Evolutionary conservation across 2,113 vertebrate genomes (phyloP), one percentile per base, ranked within the genome.

Genomic region (Halichoeres trimaculatus): DNA sequence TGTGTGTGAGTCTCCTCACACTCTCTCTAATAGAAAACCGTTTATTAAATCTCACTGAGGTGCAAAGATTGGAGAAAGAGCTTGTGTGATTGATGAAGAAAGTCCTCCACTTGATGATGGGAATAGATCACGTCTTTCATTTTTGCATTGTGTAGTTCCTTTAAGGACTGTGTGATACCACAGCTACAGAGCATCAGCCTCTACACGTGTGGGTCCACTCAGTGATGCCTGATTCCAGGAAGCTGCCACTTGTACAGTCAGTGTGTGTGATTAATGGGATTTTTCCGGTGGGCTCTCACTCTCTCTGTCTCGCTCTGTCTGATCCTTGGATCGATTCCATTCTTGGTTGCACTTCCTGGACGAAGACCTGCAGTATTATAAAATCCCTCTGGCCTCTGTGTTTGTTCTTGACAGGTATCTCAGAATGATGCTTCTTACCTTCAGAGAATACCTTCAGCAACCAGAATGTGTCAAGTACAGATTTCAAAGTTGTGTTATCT

Each of bases 1-100:
- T 35, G 36, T 20, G 60, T 78, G 83, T 57, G 78, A 81, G 52
- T 64, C 70, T 80, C 87, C 65, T 73, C 85, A 76, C 43, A 7
- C 23, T 45, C 38, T 1, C 19, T 22, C 79, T 89, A 86, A 85
- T 85, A 50, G 75, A 50, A 83, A 62, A 45, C 34, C 41, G 1
- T 73, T 70, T 78, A 82, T 66, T 87, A 57, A 22, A 26, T 85
- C 72, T 67, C 78, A 71, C 69, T 54, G 24, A 2, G 0, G 62
- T 88, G 85, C 63, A 61, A 81, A 76, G 85, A 61, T 74, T 53
- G 24, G 50, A 69, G 79, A 35, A n/a, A 52, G 72, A 14, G 23
- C 48, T 35, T 22, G 2, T 5, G 19, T 38, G 24, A 58, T 24
- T 19, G 35, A 11, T 52, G 34, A 26, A 8, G 43, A 52, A 47